Conservation (phyloP, 2,888 invertebrate genomes). For the Dryomyza anilis region DNA sequence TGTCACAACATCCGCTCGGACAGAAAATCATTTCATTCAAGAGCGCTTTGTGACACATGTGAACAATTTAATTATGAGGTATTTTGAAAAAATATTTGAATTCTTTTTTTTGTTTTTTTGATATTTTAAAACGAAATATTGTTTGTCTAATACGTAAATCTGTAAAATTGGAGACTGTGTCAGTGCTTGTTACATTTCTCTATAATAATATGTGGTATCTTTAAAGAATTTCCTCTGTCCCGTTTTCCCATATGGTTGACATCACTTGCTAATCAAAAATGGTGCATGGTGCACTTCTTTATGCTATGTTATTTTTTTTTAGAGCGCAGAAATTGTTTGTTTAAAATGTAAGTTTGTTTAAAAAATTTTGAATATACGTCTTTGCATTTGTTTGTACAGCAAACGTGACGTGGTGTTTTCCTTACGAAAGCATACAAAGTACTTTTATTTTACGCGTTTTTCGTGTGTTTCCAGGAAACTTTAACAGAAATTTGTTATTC, state of each 20-base stretch:
- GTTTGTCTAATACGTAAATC: too few species aligned
- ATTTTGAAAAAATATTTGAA: not conserved
- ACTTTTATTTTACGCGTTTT: conserved; percentile 8
- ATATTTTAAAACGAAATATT: too few species aligned
- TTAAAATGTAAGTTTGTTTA: not conserved
- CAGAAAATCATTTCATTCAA: not conserved
- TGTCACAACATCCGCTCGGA: conserved; percentile 20
- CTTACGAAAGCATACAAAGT: not conserved
- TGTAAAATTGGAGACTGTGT: too few species aligned
- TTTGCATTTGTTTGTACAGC: not conserved
- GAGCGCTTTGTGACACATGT: too few species aligned
- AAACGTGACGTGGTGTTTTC: not conserved
- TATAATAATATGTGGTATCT: not conserved
- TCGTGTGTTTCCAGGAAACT: not conserved
- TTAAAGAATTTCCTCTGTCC: not conserved
- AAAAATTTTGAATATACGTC: not conserved
- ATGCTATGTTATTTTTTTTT: not conserved
- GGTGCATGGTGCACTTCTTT: not conserved
- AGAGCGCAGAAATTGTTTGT: conserved; percentile 6
- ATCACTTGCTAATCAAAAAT: not conserved
- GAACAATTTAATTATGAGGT: too few species aligned
- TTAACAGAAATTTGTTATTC: not conserved
- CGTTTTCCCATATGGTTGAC: conserved; percentile 6
- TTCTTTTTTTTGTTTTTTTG: not conserved
- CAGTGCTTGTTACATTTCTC: too few species aligned